phyloP scores from a whole-genome alignment of 2,797 vertebrate genomes.

The Sciaenops ocellatus region DNA sequence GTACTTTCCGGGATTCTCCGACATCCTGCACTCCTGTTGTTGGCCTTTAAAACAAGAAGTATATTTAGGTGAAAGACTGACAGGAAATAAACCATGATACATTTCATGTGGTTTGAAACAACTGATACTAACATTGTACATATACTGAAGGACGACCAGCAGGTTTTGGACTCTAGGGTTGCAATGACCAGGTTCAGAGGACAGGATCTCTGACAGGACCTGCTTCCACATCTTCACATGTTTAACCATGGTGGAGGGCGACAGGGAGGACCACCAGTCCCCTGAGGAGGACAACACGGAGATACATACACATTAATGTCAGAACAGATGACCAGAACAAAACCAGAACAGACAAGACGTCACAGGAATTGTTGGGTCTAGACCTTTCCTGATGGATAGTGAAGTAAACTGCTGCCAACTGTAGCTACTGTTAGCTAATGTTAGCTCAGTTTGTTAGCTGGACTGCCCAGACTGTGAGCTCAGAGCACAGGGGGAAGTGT shows the following conservation, averaged over 20 bases:
- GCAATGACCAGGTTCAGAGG: not conserved
- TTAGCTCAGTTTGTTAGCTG: too few relatives aligned
- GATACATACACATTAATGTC: not conserved
- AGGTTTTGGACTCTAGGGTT: slow-evolving; percentile 46
- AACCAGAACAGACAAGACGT: too few relatives aligned
- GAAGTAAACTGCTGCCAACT: too few relatives aligned
- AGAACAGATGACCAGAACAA: not conserved
- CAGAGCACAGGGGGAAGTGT: too few relatives aligned
- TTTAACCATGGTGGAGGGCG: slow-evolving; percentile 39
- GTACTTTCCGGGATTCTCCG: slow-evolving; percentile 39
- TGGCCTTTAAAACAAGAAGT: slow-evolving; percentile 50
- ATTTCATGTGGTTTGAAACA: too few relatives aligned
- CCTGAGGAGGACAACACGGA: slow-evolving; percentile 37
- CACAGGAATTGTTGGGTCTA: too few relatives aligned
- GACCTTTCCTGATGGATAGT: too few relatives aligned
- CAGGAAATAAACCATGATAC: too few relatives aligned
- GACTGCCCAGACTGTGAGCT: too few relatives aligned
- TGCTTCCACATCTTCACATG: slow-evolving; percentile 68
- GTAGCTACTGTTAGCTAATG: too few relatives aligned
- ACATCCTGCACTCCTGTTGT: slow-evolving; percentile 39
- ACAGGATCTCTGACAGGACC: slow-evolving; percentile 51
- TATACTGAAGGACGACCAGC: slow-evolving; percentile 61
- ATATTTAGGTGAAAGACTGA: not conserved
- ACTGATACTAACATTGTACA: slow-evolving; percentile 66
- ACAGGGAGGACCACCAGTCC: slow-evolving; percentile 52